These are phyloP conservation scores for Drosophila suzukii DNA, from an alignment of 1,140 invertebrate species.

Conservation along the genomic window DNA sequence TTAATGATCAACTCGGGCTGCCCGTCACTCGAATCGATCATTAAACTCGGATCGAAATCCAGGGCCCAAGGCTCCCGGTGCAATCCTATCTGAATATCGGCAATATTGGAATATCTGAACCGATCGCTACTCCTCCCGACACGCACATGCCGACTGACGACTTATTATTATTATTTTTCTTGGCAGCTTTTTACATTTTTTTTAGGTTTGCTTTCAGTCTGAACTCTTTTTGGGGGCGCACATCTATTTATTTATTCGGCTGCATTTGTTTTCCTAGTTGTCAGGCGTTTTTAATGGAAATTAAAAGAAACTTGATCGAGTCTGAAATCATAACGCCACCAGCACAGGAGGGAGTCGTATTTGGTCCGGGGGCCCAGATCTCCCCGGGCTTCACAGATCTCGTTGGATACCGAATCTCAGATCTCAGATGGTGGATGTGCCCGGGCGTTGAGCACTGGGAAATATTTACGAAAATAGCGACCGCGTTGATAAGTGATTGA, in stretches of 20 bases:
- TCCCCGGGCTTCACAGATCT: background rate
- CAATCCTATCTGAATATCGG: constrained; percentile 8
- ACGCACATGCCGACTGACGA: constrained; percentile 42
- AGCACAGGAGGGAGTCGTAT: constrained; percentile 13
- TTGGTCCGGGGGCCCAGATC: constrained; percentile 1
- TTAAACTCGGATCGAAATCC: constrained; percentile 52
- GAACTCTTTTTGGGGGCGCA: constrained; percentile 30
- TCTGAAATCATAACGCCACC: constrained; percentile 72
- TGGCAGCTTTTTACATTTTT: constrained; percentile 39
- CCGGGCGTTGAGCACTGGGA: constrained; percentile 36
- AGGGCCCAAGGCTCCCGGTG: constrained; percentile 19
- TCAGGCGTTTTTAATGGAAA: constrained; percentile 78
- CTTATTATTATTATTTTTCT: constrained; percentile 52
- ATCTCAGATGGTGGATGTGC: constrained; percentile 33
- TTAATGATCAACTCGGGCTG: constrained; percentile 73
- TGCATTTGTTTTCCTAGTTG: constrained; percentile 67
- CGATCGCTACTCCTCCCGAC: constrained; percentile 22
- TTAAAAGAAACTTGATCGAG: constrained; percentile 76
- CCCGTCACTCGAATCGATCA: constrained; percentile 59
- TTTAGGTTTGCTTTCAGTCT: constrained; percentile 12
- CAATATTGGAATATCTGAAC: background rate
- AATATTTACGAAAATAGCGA: constrained; percentile 70
- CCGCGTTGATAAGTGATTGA: constrained; percentile 79
- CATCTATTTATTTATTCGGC: constrained; percentile 60
- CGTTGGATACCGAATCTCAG: background rate